These are phyloP conservation scores for Anguilla megastoma DNA, from an alignment of 2,797 vertebrate species.

Conservation along the genomic window DNA sequence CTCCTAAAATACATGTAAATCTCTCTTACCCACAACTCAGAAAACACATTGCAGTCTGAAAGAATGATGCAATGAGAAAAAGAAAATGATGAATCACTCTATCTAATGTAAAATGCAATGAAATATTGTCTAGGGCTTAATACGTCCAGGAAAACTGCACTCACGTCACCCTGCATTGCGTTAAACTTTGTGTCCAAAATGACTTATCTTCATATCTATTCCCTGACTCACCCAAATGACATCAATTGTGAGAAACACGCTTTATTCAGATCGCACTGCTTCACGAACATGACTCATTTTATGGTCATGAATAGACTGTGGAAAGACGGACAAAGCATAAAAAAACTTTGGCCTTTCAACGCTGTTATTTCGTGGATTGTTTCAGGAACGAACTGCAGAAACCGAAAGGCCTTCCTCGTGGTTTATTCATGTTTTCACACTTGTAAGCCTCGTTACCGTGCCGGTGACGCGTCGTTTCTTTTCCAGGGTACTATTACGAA, in stretches of 20 bases:
- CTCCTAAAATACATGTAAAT: background rate
- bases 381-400: background rate
- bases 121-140: background rate
- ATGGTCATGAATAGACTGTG: background rate
- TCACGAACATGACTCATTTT: background rate
- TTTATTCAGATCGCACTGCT: background rate
- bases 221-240: background rate
- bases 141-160: background rate
- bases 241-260: background rate
- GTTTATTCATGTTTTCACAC: background rate
- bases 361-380: background rate
- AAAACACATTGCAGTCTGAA: too few relatives aligned
- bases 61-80: background rate
- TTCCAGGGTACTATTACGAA: constrained; percentile 95
- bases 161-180: too few relatives aligned
- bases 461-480: constrained; percentile 15
- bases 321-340: background rate
- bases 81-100: background rate
- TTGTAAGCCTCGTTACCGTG: background rate
- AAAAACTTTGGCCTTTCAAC: background rate
- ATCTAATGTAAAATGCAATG: background rate
- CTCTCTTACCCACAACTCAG: too few relatives aligned
- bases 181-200: too few relatives aligned
- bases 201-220: background rate
- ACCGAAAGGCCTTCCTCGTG: background rate